These are phyloP conservation scores for Spisula subtruncata DNA, from an alignment of 2,888 invertebrate genomes.

Conservation along the genomic window DNA sequence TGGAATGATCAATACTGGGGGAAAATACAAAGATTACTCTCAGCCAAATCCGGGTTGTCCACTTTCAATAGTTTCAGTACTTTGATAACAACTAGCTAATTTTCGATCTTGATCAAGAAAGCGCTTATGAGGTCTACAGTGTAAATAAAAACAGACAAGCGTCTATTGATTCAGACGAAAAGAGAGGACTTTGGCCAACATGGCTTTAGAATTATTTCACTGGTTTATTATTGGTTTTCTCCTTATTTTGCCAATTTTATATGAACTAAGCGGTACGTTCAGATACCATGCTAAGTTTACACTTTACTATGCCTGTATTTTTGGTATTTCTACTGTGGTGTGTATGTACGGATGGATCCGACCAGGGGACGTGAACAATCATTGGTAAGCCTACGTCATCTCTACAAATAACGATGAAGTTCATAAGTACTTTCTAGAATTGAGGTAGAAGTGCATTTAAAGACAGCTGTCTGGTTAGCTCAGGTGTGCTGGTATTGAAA, in stretches of 20 bases:
- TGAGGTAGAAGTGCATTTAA: no score
- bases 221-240: constrained; percentile 77
- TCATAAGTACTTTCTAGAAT: no score
- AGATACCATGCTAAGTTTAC: constrained; percentile 82
- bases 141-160: constrained; percentile 4
- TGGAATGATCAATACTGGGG: no score
- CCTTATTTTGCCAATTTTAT: constrained; percentile 79
- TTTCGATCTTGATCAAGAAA: background rate
- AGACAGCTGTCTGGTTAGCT: no score
- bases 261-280: constrained; percentile 79
- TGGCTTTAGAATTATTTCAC: constrained; percentile 77
- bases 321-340: constrained; percentile 69
- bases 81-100: background rate
- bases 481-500: no score
- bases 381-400: constrained; percentile 70
- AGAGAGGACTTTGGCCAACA: constrained; percentile 68
- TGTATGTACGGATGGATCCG: constrained; percentile 69
- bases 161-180: constrained; percentile 24
- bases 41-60: no score
- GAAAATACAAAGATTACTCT: no score
- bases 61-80: background rate
- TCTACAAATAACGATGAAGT: no score
- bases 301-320: constrained; percentile 75
- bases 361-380: constrained; percentile 76
- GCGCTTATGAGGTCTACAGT: background rate